Base-by-base conservation (phyloP, 2,888 invertebrate species). In the Parnassius orleans region DNA sequence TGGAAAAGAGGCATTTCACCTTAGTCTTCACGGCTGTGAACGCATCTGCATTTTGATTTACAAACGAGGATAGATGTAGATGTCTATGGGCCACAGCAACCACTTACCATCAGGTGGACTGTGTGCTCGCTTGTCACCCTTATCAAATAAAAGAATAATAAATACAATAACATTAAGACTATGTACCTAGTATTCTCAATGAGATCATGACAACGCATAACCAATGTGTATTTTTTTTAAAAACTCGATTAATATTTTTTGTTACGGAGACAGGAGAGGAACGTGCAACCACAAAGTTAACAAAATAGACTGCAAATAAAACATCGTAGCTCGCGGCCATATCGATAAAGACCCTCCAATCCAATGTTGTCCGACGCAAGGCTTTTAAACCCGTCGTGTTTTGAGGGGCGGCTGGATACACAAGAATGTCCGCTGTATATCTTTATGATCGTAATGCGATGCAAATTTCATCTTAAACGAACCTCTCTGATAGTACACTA, bases 401-500 rank as follows among this genome's bases (percentile, higher is more conserved):
- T 51, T 43, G 33, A 43, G 50, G 57, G 62, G 53, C 46, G 48
- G 42, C 50, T 24, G 41, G 60, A 14, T 60, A 53, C 53, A 61
- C 56, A n/a, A 19, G 54, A 56, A 44, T 56, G 12, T 53, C 19
- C 59, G 9, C 48, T 50, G 43, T 62, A 50, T 54, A 57, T 62
- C 54, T 54, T 50, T 57, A 48, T 62, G 53, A 44, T 54, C 48
- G 61, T 64, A 66, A 66, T 66, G 61, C 52, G 42, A 66, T 66
- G 63, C 63, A 66, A 66, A 66, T 64, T 61, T 57, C 61, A 63
- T 61, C 61, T 64, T 61, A 59, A 66, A 66, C 55, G 60, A 61
- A 63, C 63, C 62, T 44, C 58, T 50, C 51, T 61, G 53, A 58
- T 44, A 46, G 42, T 42, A 57, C 11, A 24, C 53, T 43, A 11